Evolutionary conservation across 2,888 invertebrate genomes (phyloP), one percentile per base, ranked within the genome.

Genomic region (Epinotia ramella): DNA sequence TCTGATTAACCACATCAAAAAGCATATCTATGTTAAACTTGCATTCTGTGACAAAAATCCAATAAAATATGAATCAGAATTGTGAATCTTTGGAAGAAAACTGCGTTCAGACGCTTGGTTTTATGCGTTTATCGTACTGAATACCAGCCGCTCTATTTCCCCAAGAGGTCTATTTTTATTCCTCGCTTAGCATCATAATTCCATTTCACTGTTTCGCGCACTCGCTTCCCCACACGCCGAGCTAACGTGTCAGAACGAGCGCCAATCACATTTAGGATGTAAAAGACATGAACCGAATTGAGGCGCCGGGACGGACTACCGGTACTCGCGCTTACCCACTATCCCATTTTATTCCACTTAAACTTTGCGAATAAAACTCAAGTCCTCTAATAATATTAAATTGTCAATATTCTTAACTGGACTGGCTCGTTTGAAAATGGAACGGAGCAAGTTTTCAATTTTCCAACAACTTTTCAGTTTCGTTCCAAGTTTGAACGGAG

Each of bases 321-420:
- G 82, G 71, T 76, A 67, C 67, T 67, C 62, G 33, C 75, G 74
- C 74, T 72, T 80, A 79, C 79, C 81, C 79, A 80, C 82, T 83
- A 82, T 83, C 81, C 81, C 83, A 83, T 83, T 83, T 81, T 83
- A 83, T 83, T 83, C 81, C 74, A 77, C 78, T 79, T 77, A 80
- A 81, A 80, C 80, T 81, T 78, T 78, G 73, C 77, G 78, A 78
- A 77, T 77, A 76, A 76, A 73, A 76, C 67, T 73, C 76, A 70
- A 73, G 40, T 60, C 66, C 46, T 69, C 67, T 73, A 74, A 65
- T 69, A 59, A 72, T 78, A 78, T 77, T 74, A 77, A 78, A 77
- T 74, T 78, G 77, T 77, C 77, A 78, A 78, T 77, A 78, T 77
- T 72, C 77, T 74, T 77, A 73, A 78, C 78, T 76, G 64, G 63